Evolutionary conservation across 2,888 invertebrate genomes (phyloP).

Genomic region (Stictocephala bisonia): DNA sequence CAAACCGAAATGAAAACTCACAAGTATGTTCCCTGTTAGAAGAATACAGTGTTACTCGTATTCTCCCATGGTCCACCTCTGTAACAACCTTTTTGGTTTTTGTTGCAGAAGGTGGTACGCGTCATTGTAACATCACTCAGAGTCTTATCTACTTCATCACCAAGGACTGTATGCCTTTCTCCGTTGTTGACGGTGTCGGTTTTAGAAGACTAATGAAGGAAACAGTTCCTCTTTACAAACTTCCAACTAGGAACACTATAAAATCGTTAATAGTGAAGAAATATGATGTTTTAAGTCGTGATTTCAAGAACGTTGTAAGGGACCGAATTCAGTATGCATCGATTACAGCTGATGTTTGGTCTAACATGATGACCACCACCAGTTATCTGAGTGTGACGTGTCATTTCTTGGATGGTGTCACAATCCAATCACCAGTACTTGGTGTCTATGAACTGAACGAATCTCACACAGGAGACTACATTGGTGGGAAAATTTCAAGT

Average conservation of each 20-base stretch:
- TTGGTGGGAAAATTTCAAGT: neutral
- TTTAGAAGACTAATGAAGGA: conserved; percentile 20
- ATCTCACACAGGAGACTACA: conserved; percentile 23
- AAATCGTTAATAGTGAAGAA: conserved; percentile 14
- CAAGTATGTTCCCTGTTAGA: no score
- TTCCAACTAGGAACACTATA: conserved; percentile 25
- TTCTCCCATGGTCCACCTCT: no score
- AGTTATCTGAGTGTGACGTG: conserved; percentile 17
- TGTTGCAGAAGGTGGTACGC: conserved; percentile 3
- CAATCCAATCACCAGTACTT: conserved; percentile 19
- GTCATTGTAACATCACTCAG: conserved; percentile 24
- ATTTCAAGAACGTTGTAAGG: neutral
- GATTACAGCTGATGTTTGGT: conserved; percentile 28
- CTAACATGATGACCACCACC: conserved; percentile 23
- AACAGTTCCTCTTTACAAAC: conserved; percentile 20
- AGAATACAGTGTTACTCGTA: no score
- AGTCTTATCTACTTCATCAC: neutral
- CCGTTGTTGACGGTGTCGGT: conserved; percentile 8
- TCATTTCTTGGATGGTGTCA: conserved; percentile 21
- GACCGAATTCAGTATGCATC: neutral
- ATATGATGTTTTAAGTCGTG: conserved; percentile 2
- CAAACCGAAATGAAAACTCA: no score
- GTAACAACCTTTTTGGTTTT: no score
- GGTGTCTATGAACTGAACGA: neutral
- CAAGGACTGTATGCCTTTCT: conserved; percentile 8